Evolutionary conservation across 2,113 vertebrate genomes (phyloP), one percentile per base, ranked within the genome.

Genomic region (Brachyhypopomus gauderio): DNA sequence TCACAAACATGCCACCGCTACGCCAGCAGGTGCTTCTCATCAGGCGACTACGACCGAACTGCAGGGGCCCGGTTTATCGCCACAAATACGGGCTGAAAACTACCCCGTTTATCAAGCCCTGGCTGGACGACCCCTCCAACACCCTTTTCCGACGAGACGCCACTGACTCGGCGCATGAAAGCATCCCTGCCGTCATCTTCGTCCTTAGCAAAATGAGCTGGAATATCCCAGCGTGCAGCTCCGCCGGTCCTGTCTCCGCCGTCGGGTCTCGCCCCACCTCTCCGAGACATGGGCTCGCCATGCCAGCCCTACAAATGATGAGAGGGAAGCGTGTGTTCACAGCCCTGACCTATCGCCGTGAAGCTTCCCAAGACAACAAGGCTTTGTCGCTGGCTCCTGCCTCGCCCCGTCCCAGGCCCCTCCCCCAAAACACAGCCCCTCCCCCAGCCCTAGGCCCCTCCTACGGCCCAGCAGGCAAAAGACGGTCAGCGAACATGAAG

Each of bases 401-500:
- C 69, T 79, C 72, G 45, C 52, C 19, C 59, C 41, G 17, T 14
- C 11, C 56, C 67, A 30, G 23, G 9, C 0, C 27, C 66, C 30
- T 23, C 41, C 62, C 62, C 14, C 27, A n/a, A n/a, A n/a, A n/a
- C n/a, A n/a, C n/a, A n/a, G n/a, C n/a, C 25, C 11, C 60, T 9
- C 62, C 22, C n/a, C 9, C 14, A 20, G 23, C 11, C 25, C 12
- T 17, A 19, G 66, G 12, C 45, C 45, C 45, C 45, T 52, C 45
- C 45, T 52, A 8, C 45, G 14, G 9, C 5, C 45, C 12, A 14
- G 45, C 12, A 14, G 45, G 45, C 5, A 30, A 30, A 30, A 17
- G 36, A 71, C 62, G 84, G 86, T 86, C 77, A 85, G 85, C 71
- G 89, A 86, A 88, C 77, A 84, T 62, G 78, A 79, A 92, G 90